Evolutionary conservation across 2,888 invertebrate genomes (phyloP).

Genomic region (Cephus nigrinus): DNA sequence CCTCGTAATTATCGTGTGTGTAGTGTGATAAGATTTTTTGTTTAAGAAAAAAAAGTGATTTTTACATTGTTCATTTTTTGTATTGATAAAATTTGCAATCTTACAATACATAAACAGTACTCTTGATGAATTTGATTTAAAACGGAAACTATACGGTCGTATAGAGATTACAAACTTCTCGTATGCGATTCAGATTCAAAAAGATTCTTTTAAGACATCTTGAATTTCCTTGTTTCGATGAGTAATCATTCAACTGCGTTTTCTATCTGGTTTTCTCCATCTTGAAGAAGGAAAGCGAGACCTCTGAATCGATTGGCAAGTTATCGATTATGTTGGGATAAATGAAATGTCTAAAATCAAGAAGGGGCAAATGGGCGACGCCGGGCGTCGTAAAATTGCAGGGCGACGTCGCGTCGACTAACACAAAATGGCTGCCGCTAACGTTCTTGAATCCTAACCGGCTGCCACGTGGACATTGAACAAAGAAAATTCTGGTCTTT

Average conservation of each 20-base stretch:
- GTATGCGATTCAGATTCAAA: no score
- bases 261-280: background rate
- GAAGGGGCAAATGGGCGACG: background rate
- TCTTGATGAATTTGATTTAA: background rate
- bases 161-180: background rate
- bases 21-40: background rate
- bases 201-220: background rate
- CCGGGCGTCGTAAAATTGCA: background rate
- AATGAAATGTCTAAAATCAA: background rate
- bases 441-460: slow-evolving; percentile 52
- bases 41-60: background rate
- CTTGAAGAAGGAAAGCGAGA: background rate
- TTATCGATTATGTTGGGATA: background rate
- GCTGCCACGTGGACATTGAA: slow-evolving; percentile 55
- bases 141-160: background rate
- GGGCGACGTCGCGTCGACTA: slow-evolving; percentile 5
- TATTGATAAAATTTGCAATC: background rate
- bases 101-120: background rate
- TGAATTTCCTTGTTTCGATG: background rate
- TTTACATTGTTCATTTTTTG: background rate
- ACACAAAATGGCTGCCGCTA: slow-evolving; percentile 58
- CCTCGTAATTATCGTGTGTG: background rate
- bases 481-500: background rate
- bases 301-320: background rate
- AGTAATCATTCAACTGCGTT: background rate